Percentiles rank a stretch among this genome's conserved stretches.
Conservation (phyloP, 2,888 invertebrate genomes). For the Subacronicta megacephala region DNA sequence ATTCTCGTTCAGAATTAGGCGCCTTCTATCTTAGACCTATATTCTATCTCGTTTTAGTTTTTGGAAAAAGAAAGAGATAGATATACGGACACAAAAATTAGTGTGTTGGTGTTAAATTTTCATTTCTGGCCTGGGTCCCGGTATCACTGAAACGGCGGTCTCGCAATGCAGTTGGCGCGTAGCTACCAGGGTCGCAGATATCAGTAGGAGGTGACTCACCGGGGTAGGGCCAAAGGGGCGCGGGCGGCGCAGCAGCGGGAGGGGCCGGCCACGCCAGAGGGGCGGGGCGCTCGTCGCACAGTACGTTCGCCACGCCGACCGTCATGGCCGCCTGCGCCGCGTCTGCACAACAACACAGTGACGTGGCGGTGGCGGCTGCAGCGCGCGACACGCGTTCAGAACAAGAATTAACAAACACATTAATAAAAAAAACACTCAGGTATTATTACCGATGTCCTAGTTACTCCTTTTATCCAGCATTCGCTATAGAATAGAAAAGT, state of each 20-base stretch:
- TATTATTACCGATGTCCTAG: constrained; percentile 1
- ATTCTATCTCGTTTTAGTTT: constrained; percentile 53
- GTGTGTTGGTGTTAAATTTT: constrained; percentile 44
- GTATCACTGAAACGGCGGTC: constrained; percentile 75
- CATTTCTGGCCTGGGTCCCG: constrained; percentile 53
- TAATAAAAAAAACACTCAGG: constrained; percentile 8
- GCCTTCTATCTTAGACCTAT: constrained; percentile 45
- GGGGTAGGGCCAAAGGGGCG: constrained; percentile 95
- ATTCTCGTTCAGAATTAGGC: constrained; percentile 61
- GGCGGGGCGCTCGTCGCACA: constrained; percentile 91
- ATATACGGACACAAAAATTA: constrained; percentile 23
- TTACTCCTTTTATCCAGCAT: neutral
- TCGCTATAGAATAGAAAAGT: no score
- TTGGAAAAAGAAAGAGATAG: constrained; percentile 30
- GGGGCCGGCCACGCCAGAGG: constrained; percentile 89
- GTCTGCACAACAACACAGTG: constrained; percentile 87
- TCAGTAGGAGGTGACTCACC: constrained; percentile 86
- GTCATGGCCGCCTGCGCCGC: constrained; percentile 92
- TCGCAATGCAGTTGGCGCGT: constrained; percentile 89
- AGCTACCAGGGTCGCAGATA: constrained; percentile 86
- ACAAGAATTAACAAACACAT: constrained; percentile 28
- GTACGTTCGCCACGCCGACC: constrained; percentile 91
- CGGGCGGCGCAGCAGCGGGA: constrained; percentile 90
- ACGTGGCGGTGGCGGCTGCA: constrained; percentile 72
- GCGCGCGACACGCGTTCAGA: constrained; percentile 64